A percentile compares a stretch with the other conserved stretches of the same genome.
Evolutionary conservation across 2,797 vertebrate species (phyloP).

Genomic region (Nannoperca australis): DNA sequence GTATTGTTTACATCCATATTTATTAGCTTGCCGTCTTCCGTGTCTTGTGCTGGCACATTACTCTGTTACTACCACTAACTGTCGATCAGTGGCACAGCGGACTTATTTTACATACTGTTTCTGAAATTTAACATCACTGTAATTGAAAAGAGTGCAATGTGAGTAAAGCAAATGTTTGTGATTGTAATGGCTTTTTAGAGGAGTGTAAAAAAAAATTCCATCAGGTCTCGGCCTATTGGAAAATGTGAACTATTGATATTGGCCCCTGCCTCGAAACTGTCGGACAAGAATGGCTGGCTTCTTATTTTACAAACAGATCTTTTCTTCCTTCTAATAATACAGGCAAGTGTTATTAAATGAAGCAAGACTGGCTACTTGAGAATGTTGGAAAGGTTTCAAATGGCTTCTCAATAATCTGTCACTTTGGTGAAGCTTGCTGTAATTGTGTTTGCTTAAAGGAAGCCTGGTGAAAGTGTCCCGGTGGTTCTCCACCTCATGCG

Average conservation of each 20-base stretch:
- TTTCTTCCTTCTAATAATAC: conserved; percentile 61
- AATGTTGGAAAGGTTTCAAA: conserved; percentile 42
- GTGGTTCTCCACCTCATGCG: neutral
- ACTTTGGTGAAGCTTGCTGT: conserved; percentile 21
- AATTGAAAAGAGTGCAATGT: conserved; percentile 34
- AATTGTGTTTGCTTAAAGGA: conserved; percentile 41
- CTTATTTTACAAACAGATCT: conserved; percentile 40
- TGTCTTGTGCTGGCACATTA: neutral
- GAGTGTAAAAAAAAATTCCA: conserved; percentile 15
- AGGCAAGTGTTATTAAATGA: conserved; percentile 52
- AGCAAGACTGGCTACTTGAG: conserved; percentile 40
- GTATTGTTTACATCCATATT: conserved; percentile 13
- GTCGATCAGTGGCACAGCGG: neutral
- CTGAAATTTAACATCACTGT: conserved; percentile 24
- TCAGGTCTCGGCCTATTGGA: conserved; percentile 29
- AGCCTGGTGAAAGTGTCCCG: conserved; percentile 3
- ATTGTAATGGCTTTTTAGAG: conserved; percentile 12
- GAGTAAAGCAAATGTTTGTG: conserved; percentile 35
- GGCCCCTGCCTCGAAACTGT: conserved; percentile 49
- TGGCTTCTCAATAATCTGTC: conserved; percentile 48
- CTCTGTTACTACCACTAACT: neutral
- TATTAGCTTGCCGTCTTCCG: neutral
- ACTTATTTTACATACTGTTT: neutral
- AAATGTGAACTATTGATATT: conserved; percentile 65
- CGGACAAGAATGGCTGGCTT: conserved; percentile 30